These are phyloP conservation scores for Lomographa bimaculata DNA, from an alignment of 2,888 invertebrate genomes.

Conservation along the genomic window DNA sequence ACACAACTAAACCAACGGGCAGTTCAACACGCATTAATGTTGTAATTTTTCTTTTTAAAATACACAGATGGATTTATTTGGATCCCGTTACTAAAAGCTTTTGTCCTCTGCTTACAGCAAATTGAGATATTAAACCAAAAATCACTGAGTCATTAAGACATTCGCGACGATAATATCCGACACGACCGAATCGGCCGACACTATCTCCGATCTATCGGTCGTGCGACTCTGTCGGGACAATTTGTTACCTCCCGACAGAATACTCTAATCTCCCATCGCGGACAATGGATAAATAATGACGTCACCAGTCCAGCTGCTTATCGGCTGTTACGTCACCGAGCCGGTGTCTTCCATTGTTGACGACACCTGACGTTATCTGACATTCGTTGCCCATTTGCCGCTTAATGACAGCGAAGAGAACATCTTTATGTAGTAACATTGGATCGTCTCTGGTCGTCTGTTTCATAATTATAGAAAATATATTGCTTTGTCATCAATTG, in stretches of 20 bases:
- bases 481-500: too few species aligned
- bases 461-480: too few species aligned
- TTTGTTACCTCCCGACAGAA: constrained; percentile 13
- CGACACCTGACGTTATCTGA: constrained; percentile 12
- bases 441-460: too few species aligned
- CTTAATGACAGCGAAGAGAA: constrained; percentile 1
- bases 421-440: too few species aligned
- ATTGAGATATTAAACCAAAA: background rate
- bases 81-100: too few species aligned
- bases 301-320: constrained; percentile 4
- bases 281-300: constrained; percentile 16
- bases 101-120: too few species aligned
- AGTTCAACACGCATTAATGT: too few species aligned
- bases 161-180: constrained; percentile 8
- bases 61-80: too few species aligned
- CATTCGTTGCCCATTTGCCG: constrained; percentile 6
- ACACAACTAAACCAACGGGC: too few species aligned
- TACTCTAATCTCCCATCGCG: constrained; percentile 13
- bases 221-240: constrained; percentile 3
- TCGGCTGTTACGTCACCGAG: constrained; percentile 1
- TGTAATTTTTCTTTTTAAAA: too few species aligned
- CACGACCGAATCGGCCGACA: constrained; percentile 3
- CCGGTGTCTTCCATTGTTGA: constrained; percentile 2
- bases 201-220: constrained; percentile 2
- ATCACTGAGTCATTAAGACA: constrained; percentile 7